Percentiles rank a stretch among this genome's conserved stretches.
Conservation (phyloP, 2,888 invertebrate species). For the Coronaproctus castanopsis region DNA sequence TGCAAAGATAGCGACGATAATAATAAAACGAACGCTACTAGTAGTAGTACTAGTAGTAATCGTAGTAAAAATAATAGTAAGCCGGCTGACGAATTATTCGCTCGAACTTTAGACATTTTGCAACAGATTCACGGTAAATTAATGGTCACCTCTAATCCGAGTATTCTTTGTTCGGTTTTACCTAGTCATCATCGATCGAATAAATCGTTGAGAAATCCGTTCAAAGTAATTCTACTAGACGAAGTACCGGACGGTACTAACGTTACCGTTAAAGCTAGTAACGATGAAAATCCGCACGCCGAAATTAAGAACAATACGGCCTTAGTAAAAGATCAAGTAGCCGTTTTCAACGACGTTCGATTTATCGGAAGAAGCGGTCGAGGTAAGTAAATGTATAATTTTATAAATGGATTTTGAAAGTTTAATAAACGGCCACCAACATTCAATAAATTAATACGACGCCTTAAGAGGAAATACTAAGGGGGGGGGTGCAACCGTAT, state of each 20-base stretch:
- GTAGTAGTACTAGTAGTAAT: neutral
- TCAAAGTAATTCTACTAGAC: slow-evolving; percentile 84
- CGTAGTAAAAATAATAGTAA: neutral
- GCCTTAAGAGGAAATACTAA: too few relatives aligned
- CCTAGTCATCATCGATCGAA: slow-evolving; percentile 95
- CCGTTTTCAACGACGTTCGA: slow-evolving; percentile 93
- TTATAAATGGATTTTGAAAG: neutral
- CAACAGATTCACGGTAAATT: slow-evolving; percentile 71
- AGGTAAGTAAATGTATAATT: slow-evolving; percentile 34
- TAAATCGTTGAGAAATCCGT: slow-evolving; percentile 87
- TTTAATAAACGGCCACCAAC: neutral
- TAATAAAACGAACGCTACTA: neutral
- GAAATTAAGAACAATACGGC: slow-evolving; percentile 85
- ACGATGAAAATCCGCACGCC: slow-evolving; percentile 93
- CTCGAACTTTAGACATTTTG: slow-evolving; percentile 53
- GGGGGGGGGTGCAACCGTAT: too few relatives aligned
- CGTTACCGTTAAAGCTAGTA: slow-evolving; percentile 85
- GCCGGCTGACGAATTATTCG: slow-evolving; percentile 31
- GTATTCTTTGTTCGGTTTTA: slow-evolving; percentile 78
- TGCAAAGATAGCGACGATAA: too few relatives aligned
- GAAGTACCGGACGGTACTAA: slow-evolving; percentile 86
- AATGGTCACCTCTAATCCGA: slow-evolving; percentile 84
- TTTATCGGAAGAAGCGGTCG: slow-evolving; percentile 94
- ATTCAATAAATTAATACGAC: neutral
- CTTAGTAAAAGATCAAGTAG: slow-evolving; percentile 92